A percentile compares a stretch with the other conserved stretches of the same genome.
Evolutionary conservation across 2,888 invertebrate species (phyloP).

Genomic region (Cetonia aurata): DNA sequence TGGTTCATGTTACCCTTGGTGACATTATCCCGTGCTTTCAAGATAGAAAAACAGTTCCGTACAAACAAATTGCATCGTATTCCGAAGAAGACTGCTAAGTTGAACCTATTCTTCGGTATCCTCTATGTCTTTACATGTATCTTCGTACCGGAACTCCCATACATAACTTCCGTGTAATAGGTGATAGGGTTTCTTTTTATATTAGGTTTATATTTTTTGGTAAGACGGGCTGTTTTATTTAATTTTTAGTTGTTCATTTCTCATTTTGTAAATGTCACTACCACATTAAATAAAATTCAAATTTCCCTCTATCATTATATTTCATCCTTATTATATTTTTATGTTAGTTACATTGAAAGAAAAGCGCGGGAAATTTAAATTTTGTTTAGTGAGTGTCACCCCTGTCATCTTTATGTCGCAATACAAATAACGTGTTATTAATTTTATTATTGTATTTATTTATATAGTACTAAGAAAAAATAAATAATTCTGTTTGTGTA

Average conservation of each 20-base stretch:
- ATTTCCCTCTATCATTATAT: too few species aligned
- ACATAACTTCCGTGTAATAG: constrained; percentile 61
- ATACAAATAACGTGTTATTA: not conserved
- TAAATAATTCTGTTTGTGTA: constrained; percentile 4
- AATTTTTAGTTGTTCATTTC: too few species aligned
- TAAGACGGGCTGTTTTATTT: not conserved
- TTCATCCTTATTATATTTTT: too few species aligned
- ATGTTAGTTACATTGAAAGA: too few species aligned
- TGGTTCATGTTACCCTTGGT: constrained; percentile 92
- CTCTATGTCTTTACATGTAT: constrained; percentile 88
- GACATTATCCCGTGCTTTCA: constrained; percentile 89
- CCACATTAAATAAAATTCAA: too few species aligned
- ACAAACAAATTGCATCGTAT: constrained; percentile 83
- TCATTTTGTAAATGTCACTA: too few species aligned
- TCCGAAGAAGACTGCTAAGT: constrained; percentile 88
- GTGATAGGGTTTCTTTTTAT: constrained; percentile 1
- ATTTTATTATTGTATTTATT: constrained; percentile 27
- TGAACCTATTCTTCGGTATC: constrained; percentile 92
- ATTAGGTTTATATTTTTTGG: constrained; percentile 12
- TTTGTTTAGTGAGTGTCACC: too few species aligned
- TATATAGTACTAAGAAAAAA: constrained; percentile 12
- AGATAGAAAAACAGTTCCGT: constrained; percentile 90
- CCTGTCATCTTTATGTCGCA: not conserved
- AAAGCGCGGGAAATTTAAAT: too few species aligned
- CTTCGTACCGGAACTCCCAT: constrained; percentile 76